A percentile compares a stretch with the other conserved stretches of the same genome.
Conservation (phyloP, 2,797 vertebrate species). For the Hoplostethus mediterraneus region DNA sequence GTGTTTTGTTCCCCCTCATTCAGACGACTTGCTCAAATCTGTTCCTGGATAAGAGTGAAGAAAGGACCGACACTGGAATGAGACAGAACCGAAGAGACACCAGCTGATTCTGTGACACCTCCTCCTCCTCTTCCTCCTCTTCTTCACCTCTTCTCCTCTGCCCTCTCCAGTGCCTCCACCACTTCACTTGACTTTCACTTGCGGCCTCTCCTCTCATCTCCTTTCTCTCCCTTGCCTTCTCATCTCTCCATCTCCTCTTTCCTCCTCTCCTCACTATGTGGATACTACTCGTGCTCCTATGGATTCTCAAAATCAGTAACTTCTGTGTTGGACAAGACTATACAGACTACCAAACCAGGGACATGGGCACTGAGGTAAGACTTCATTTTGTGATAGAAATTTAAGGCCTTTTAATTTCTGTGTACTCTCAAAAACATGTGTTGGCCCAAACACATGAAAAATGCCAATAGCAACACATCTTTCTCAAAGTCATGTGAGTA, state of each 20-base stretch:
- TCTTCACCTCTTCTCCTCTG: conserved; percentile 30
- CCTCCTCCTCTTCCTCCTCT: conserved; percentile 38
- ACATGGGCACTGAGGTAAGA: conserved; percentile 79
- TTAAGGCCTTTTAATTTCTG: neutral
- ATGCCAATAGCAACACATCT: too few relatives aligned
- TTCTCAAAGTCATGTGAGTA: too few relatives aligned
- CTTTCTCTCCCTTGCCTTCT: conserved; percentile 23
- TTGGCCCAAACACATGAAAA: too few relatives aligned
- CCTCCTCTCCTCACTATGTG: conserved; percentile 76
- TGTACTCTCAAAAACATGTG: neutral
- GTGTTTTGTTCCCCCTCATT: conserved; percentile 41
- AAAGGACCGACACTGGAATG: conserved; percentile 38
- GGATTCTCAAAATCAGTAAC: conserved; percentile 76
- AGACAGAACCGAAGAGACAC: conserved; percentile 28
- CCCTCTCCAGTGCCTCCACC: neutral
- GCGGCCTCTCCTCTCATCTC: conserved; percentile 6
- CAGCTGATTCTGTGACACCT: conserved; percentile 48
- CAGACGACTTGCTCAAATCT: conserved; percentile 74
- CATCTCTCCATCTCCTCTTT: conserved; percentile 22
- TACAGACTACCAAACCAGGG: conserved; percentile 67
- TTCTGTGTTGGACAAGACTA: conserved; percentile 77
- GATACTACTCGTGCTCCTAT: conserved; percentile 80
- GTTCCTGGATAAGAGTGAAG: conserved; percentile 78
- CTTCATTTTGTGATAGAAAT: neutral
- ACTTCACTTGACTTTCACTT: conserved; percentile 15